Percentiles rank a stretch among this genome's conserved stretches.
Evolutionary conservation across 2,888 invertebrate genomes (phyloP).

Genomic region (Antheraea assamensis): DNA sequence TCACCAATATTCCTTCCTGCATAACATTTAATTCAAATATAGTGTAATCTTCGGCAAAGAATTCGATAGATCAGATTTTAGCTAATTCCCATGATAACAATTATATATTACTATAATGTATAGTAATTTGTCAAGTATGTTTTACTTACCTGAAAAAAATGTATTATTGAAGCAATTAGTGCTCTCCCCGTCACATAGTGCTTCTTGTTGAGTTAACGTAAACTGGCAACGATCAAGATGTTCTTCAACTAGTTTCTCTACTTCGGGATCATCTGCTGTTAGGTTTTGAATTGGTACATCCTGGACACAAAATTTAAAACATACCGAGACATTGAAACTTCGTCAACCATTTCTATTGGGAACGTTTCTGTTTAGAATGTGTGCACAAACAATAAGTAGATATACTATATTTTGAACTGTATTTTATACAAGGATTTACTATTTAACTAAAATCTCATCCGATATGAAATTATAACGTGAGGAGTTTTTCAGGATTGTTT

Average conservation of each 20-base stretch:
- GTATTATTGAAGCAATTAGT: constrained; percentile 48
- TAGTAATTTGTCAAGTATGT: too few relatives aligned
- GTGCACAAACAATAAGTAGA: not conserved
- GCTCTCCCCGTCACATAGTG: constrained; percentile 69
- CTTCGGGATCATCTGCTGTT: constrained; percentile 56
- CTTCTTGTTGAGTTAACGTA: constrained; percentile 69
- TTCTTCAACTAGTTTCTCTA: constrained; percentile 56
- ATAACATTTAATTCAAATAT: too few relatives aligned
- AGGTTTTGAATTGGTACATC: constrained; percentile 49
- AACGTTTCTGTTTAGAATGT: not conserved
- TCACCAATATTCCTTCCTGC: too few relatives aligned
- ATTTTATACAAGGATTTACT: not conserved
- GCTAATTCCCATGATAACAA: too few relatives aligned
- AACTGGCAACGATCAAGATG: constrained; percentile 66
- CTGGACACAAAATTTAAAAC: constrained; percentile 35
- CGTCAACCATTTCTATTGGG: not conserved
- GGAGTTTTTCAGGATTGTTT: too few relatives aligned
- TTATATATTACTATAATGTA: too few relatives aligned
- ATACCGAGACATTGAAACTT: not conserved
- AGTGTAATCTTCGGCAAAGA: too few relatives aligned
- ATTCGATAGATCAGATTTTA: too few relatives aligned
- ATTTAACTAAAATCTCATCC: too few relatives aligned
- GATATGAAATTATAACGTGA: too few relatives aligned
- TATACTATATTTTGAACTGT: not conserved
- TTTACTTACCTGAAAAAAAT: constrained; percentile 44